A percentile compares a stretch with the other conserved stretches of the same genome.
Conservation (phyloP, 2,888 invertebrate genomes). For the Eupsilia transversa region DNA sequence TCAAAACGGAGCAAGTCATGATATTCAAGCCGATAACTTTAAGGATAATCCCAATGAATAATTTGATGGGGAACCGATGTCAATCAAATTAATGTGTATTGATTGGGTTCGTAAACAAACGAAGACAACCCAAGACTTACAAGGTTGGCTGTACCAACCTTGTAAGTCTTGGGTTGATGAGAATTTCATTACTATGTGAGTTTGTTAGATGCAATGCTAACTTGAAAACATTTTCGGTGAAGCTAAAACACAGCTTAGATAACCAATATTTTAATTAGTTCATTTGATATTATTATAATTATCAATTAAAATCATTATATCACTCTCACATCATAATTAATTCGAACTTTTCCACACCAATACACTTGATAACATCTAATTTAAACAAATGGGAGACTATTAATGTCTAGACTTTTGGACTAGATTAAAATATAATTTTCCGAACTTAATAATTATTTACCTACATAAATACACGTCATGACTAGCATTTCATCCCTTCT, state of each 20-base stretch:
- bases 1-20: constrained; percentile 69
- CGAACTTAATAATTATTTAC: constrained; percentile 26
- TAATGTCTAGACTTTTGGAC: constrained; percentile 18
- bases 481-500: constrained; percentile 35
- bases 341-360: neutral
- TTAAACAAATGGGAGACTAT: constrained; percentile 3
- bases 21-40: constrained; percentile 70
- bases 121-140: too few relatives aligned
- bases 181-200: neutral
- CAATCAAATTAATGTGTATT: constrained; percentile 62
- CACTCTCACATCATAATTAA: neutral
- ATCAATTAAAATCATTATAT: neutral
- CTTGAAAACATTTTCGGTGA: neutral
- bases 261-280: too few relatives aligned
- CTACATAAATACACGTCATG: constrained; percentile 23
- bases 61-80: constrained; percentile 69
- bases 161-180: neutral
- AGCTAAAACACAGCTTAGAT: neutral
- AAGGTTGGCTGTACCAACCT: too few relatives aligned
- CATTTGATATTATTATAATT: neutral
- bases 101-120: constrained; percentile 45
- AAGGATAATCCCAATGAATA: constrained; percentile 74
- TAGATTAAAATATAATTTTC: constrained; percentile 35
- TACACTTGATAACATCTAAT: constrained; percentile 18
- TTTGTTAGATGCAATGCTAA: neutral